Base-by-base conservation (phyloP, 2,888 invertebrate species). In the Dasysyrphus tricinctus region DNA sequence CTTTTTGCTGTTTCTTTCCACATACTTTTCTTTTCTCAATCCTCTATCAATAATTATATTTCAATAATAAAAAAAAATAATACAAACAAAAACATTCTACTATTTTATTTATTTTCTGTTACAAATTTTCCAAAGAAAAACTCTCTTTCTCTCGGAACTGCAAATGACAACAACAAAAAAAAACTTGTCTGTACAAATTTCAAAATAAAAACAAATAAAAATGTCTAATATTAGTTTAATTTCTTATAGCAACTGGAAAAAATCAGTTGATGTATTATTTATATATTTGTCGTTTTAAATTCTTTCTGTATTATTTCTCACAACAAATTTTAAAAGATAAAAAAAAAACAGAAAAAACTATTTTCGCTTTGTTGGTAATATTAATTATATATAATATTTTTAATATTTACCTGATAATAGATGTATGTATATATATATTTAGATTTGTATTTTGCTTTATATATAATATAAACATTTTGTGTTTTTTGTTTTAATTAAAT, bases 361-460 rank as follows among this genome's bases (percentile, higher is more conserved):
- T 86, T 78, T 77, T 70, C 65, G 57, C n/a, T 77, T 75, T 83
- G 72, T 77, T 69, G 85, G 81, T 51, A 85, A 74, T 85, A 85
- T 80, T 85, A 81, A 81, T 80, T 84, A 84, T 80, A 84, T 80
- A 84, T 84, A 80, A 85, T 85, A 79, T 83, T 87, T 82, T 83
- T 76, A 83, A 80, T 82, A 82, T 86, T 67, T 82, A 82, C 82
- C 82, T 82, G 74, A 82, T 80, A 75, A 80, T 83, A 83, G 73
- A 74, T 67, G 67, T 76, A 74, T 67, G 67, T 76, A 74, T 75
- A 74, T 81, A 78, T 61, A 72, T 79, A 72, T 59, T 72, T 57
- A 72, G 69, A 70, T 75, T 74, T 82, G 24, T 70, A 63, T 72
- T 75, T 78, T 86, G 63, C 74, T 86, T 86, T 86, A 86, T 86